phyloP scores from a whole-genome alignment of 2,113 vertebrate species.

The Empidonax traillii region DNA sequence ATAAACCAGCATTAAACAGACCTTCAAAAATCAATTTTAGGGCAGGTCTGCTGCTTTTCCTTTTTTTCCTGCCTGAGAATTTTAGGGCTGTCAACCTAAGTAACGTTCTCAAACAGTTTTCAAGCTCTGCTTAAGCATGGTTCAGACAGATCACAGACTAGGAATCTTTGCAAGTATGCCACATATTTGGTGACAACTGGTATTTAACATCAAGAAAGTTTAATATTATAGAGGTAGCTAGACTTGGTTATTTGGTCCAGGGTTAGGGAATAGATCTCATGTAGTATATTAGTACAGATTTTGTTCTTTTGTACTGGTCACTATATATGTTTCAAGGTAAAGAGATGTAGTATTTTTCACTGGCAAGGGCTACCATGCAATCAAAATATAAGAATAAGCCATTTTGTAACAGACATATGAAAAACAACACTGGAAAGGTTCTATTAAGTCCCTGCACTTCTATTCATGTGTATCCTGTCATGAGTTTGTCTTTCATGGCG shows the following conservation, averaged over 20 bases:
- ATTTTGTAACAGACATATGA: not conserved
- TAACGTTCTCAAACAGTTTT: not conserved
- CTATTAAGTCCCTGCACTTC: not conserved
- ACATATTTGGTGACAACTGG: fast-evolving
- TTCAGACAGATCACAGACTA: not conserved
- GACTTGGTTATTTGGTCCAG: not conserved
- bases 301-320: not conserved
- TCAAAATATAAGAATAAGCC: not conserved
- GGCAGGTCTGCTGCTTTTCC: fast-evolving
- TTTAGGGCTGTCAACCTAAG: not conserved
- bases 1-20: not conserved
- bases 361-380: not conserved
- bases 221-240: not conserved
- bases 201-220: not conserved
- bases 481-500: not conserved
- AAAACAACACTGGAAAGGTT: not conserved
- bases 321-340: not conserved
- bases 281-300: not conserved
- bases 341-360: not conserved
- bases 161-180: not conserved
- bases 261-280: not conserved
- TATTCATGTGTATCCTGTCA: not conserved
- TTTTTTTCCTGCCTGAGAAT: not conserved
- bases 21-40: not conserved
- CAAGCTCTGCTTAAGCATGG: not conserved